phyloP scores from a whole-genome alignment of 2,888 invertebrate species.

The Drosophila prostipennis region DNA sequence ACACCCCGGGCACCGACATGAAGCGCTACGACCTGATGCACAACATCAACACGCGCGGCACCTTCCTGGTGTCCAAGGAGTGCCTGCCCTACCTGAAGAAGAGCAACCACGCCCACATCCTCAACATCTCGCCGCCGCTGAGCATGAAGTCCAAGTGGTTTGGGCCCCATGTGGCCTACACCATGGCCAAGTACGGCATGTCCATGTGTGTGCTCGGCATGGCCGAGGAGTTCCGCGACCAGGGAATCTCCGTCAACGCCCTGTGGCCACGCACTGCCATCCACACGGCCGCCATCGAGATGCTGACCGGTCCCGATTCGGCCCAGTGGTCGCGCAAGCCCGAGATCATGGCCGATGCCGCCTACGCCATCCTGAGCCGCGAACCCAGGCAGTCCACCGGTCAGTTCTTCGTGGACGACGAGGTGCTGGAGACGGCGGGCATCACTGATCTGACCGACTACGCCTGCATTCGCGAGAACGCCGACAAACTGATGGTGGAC shows the following conservation, averaged over 20 bases:
- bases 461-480: conserved; percentile 90
- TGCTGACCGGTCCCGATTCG: conserved; percentile 88
- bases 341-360: conserved; percentile 84
- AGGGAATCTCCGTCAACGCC: conserved; percentile 96
- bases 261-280: conserved; percentile 98
- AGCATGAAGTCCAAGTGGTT: conserved; percentile 96
- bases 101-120: conserved; percentile 95
- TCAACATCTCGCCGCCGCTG: conserved; percentile 97
- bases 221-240: conserved; percentile 95
- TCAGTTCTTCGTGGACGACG: conserved; percentile 96
- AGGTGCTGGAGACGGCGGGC: conserved; percentile 91
- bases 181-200: conserved; percentile 99
- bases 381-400: conserved; percentile 93
- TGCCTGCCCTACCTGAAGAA: conserved; percentile 95
- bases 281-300: conserved; percentile 96
- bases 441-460: conserved; percentile 93
- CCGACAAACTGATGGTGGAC: conserved; percentile 91
- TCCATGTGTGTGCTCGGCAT: conserved; percentile 99
- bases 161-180: conserved; percentile 95
- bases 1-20: conserved; percentile 94
- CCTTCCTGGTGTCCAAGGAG: conserved; percentile 96
- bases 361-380: conserved; percentile 84
- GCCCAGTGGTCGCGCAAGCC: conserved; percentile 82
- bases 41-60: conserved; percentile 96
- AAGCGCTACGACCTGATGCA: conserved; percentile 99